Evolutionary conservation across 2,113 vertebrate genomes (phyloP), one percentile per base, ranked within the genome.

Genomic region (Monopterus albus): DNA sequence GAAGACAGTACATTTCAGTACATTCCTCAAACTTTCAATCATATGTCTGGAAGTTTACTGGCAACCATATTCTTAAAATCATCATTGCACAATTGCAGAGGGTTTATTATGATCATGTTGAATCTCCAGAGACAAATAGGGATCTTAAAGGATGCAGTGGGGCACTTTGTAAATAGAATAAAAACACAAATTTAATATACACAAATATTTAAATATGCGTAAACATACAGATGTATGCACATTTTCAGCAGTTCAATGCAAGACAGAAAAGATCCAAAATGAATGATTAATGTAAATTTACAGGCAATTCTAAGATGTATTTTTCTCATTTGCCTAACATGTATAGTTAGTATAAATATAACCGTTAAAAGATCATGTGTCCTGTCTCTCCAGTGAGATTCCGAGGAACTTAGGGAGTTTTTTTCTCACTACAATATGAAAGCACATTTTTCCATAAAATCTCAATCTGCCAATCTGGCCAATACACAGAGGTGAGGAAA

Each of bases 161-260:
- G 67, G 82, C 79, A 84, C 79, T 79, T 87, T 87, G 84, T 84
- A 87, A 83, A 87, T 86, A 85, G 75, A 90, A 87, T 88, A 90
- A 78, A 90, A 91, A 87, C 81, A 89, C 66, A 89, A 75, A 85
- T 90, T 83, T 89, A 87, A 88, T 90, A 84, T 90, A 87, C 62
- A 91, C 72, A 79, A 78, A 91, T 87, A 87, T 88, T 88, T 83
- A 89, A 87, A 91, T 89, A 83, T 86, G 77, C 82, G 78, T 82
- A 81, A 85, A 76, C 79, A 78, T 78, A 92, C 83, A 89, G 61
- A 77, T 67, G 72, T 83, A 87, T 86, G 76, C 81, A 91, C 76
- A 72, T 84, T 76, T 83, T 89, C 84, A 90, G 91, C 84, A 92
- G 87, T 89, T 89, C 64, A 84, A 88, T 82, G 88, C 62, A 80